Conservation (phyloP, 2,797 vertebrate genomes). For the Vultur gryphus region DNA sequence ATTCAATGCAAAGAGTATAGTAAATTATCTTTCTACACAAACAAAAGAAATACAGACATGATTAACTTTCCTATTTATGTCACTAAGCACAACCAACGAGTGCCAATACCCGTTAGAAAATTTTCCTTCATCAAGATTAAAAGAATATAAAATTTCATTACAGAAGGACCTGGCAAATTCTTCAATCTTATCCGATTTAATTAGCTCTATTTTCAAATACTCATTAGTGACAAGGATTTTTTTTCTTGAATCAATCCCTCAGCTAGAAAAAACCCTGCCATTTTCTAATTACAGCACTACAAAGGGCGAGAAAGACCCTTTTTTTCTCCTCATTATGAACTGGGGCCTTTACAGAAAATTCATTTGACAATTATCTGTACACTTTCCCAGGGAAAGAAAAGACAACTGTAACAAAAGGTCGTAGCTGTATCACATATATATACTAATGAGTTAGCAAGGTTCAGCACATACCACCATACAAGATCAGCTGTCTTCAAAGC, state of each 20-base stretch:
- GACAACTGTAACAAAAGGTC: constrained; percentile 32
- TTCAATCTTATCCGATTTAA: constrained; percentile 48
- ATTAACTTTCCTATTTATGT: not conserved
- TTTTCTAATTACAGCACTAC: constrained; percentile 35
- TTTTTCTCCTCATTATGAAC: not conserved
- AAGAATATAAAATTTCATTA: constrained; percentile 15
- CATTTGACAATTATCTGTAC: not conserved
- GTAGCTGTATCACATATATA: not conserved
- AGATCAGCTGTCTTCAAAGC: not conserved
- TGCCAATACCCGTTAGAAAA: constrained; percentile 7
- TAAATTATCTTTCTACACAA: not conserved
- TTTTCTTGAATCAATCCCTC: constrained; percentile 1
- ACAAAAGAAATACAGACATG: not conserved
- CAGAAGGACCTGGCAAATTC: constrained; percentile 31
- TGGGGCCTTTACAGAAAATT: constrained; percentile 1
- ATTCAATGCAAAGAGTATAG: not conserved
- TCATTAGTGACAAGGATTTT: constrained; percentile 36
- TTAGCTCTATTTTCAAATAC: constrained; percentile 53
- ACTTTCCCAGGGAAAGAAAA: constrained; percentile 66
- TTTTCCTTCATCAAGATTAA: not conserved
- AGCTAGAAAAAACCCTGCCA: constrained; percentile 17
- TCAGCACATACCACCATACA: not conserved
- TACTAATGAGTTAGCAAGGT: not conserved
- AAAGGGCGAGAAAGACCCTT: not conserved
- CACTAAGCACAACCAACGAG: not conserved